Conservation (phyloP, 2,888 invertebrate genomes). For the Stomorhina lunata region DNA sequence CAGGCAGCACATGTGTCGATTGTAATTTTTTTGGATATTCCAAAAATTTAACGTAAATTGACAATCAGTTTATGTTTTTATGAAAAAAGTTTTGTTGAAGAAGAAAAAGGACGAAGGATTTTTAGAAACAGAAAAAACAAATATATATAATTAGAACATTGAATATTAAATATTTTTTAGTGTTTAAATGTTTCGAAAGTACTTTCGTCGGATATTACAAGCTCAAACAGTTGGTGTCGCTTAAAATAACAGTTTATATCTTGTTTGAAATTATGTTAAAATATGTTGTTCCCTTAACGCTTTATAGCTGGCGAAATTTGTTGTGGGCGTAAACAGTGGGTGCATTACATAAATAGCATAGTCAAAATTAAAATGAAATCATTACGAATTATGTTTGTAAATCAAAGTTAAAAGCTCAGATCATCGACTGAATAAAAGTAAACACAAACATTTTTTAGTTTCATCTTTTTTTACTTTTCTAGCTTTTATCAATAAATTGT, state of each 20-base stretch:
- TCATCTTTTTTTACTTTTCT: too few relatives aligned
- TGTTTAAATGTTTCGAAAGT: background rate
- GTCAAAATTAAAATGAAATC: too few relatives aligned
- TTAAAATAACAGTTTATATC: slow-evolving; percentile 10
- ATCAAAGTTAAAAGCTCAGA: too few relatives aligned
- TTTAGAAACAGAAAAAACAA: slow-evolving; percentile 20
- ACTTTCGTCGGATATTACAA: background rate
- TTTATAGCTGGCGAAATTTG: slow-evolving; percentile 13
- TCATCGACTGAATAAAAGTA: too few relatives aligned
- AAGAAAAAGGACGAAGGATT: too few relatives aligned
- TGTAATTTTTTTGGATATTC: background rate
- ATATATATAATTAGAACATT: background rate
- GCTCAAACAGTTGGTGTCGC: slow-evolving; percentile 5
- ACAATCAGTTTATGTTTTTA: slow-evolving; percentile 29
- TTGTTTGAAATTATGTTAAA: slow-evolving; percentile 26
- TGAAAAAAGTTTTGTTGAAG: background rate
- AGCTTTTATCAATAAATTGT: too few relatives aligned
- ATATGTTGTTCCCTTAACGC: background rate
- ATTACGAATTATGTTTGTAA: too few relatives aligned
- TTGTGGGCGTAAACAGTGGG: background rate
- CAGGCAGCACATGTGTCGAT: slow-evolving; percentile 34
- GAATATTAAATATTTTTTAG: background rate
- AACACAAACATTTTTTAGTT: too few relatives aligned
- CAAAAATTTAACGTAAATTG: slow-evolving; percentile 44
- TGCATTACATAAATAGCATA: too few relatives aligned